Base-by-base conservation (phyloP, 2,888 invertebrate genomes). In the Operophtera brumata region DNA sequence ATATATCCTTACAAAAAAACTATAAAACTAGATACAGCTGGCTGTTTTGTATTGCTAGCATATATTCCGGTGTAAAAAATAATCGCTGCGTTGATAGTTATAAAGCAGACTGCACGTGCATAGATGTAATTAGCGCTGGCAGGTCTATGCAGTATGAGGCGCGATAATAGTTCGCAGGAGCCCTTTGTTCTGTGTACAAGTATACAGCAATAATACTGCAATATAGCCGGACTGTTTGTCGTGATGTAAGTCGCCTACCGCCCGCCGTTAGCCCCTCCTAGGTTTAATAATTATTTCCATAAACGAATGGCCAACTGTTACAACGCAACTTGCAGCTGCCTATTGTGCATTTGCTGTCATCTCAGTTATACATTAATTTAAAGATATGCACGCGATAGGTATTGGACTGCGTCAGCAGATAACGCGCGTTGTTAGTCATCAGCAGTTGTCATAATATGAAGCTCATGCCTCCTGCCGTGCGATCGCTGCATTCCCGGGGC, bases 231-330 rank as follows among this genome's bases (percentile, higher is more conserved):
- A 55, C 59, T 60, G 66, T 61, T 67, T 68, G 72, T 75, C 75
- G 75, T 74, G 77, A 70, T 68, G 65, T 65, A 67, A 70, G 67
- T 73, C 73, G 75, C 73, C 72, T 69, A 70, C 71, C 65, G 66
- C 53, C 53, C 40, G 47, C 47, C 47, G 50, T 45, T 59, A 63
- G 61, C 62, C 69, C 66, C 73, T 70, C 66, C 73, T 70, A 69
- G 69, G 68, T 73, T 73, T 71, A 74, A 77, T 77, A 78, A 71
- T 71, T 69, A 65, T 69, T 80, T 77, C 78, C 73, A 56, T 77
- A 79, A 81, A 81, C 67, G 54, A 65, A 71, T 73, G 73, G 67
- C 65, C 45, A 70, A 71, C 68, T 74, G 66, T 71, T 71, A 69
- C 71, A 70, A 65, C 70, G 69, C 71, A 69, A 65, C 68, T 62